Evolutionary conservation across 2,113 vertebrate genomes (phyloP), one percentile per base, ranked within the genome.

Genomic region (Oncorhynchus gorbuscha): DNA sequence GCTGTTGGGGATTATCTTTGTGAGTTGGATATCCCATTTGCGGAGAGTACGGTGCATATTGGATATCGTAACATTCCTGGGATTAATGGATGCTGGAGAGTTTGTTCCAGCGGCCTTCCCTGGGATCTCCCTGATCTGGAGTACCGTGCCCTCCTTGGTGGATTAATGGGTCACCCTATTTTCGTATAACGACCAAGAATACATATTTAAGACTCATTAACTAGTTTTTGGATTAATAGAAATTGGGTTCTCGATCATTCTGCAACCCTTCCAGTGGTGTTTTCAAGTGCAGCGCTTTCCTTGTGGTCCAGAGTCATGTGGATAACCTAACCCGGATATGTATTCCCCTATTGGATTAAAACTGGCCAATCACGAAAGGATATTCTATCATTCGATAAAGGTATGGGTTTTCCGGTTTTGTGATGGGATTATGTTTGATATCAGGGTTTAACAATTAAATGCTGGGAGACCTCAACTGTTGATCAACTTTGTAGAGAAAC

Each of bases 291-390:
- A 16, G 84, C 67, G 75, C 83, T 74, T 73, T 75, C 61, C 72
- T 84, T 79, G 64, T 75, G 80, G 83, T 80, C 87, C 81, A 90
- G 91, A 92, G 83, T 84, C 77, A 85, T 79, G 72, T 89, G 93
- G 93, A 98, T 97, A 90, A 95, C 94, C 83, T 89, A 80, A 89
- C 79, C 81, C 88, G 93, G 93, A 94, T 93, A 92, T 93, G 87
- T 95, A 92, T 91, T 90, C 91, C 91, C 87, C 92, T 91, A 92
- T 89, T 95, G 97, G 97, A 99, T 98, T 94, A 97, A 95, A 93
- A 81, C 84, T 82, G 84, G 82, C 84, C 84, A 87, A 72, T 81
- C 80, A 80, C 75, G 35, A 69, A 71, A 89, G 93, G 91, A 94
- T 93, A 86, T 81, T 84, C 74, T 79, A 69, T 89, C 75, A 76